Evolutionary conservation across 2,888 invertebrate species (phyloP).

Genomic region (Pilophorus perplexus): DNA sequence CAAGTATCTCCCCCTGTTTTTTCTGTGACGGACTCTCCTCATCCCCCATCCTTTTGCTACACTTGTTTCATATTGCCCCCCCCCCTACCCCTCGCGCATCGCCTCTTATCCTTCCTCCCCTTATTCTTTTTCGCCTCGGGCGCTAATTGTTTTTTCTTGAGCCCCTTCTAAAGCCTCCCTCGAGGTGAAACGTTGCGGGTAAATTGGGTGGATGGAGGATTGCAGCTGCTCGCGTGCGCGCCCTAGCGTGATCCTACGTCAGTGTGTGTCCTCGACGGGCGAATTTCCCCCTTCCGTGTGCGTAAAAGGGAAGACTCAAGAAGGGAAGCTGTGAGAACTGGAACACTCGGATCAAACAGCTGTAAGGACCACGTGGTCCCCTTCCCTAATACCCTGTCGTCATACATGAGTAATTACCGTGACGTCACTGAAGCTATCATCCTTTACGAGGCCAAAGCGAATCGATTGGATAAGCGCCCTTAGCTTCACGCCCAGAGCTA

Average conservation of each 20-base stretch:
- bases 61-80: too few relatives aligned
- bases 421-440: slow-evolving; percentile 28
- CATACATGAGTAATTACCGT: slow-evolving; percentile 35
- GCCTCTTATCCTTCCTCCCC: neutral
- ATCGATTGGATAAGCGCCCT: slow-evolving; percentile 39
- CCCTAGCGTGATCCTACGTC: slow-evolving; percentile 8
- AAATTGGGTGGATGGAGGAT: slow-evolving; percentile 16
- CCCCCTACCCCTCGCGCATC: too few relatives aligned
- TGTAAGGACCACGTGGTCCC: slow-evolving; percentile 39
- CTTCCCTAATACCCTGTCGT: slow-evolving; percentile 20
- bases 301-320: neutral
- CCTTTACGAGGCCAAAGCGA: slow-evolving; percentile 19
- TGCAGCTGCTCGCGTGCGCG: slow-evolving; percentile 31
- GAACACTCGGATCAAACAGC: slow-evolving; percentile 37
- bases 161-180: neutral
- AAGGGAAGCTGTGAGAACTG: slow-evolving; percentile 41
- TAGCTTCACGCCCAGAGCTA: slow-evolving; percentile 32
- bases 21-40: too few relatives aligned
- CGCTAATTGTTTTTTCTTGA: slow-evolving; percentile 25
- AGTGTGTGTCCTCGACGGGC: slow-evolving; percentile 30
- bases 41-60: neutral
- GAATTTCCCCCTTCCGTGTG: too few relatives aligned
- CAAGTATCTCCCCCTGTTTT: too few relatives aligned
- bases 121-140: slow-evolving; percentile 21
- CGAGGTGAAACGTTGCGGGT: slow-evolving; percentile 18